These are phyloP conservation scores for Galerucella calmariensis DNA, from an alignment of 2,888 invertebrate species.

Conservation along the genomic window DNA sequence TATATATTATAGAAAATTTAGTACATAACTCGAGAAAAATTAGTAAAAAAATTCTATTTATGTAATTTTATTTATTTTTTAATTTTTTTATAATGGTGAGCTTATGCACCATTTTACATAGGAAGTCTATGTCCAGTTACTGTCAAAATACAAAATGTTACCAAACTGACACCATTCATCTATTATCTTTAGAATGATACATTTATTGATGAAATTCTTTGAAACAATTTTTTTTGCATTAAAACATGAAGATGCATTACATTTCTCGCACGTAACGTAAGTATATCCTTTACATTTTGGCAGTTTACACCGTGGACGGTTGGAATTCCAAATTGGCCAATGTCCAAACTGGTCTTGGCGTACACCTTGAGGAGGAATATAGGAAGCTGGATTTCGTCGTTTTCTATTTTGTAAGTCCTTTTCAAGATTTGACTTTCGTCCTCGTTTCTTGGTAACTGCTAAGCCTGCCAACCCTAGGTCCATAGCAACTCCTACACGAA, in stretches of 20 bases:
- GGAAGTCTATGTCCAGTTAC: slow-evolving; percentile 8
- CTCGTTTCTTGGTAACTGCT: background rate
- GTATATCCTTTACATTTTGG: slow-evolving; percentile 9
- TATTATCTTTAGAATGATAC: no score
- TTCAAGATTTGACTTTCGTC: background rate
- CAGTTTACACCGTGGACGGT: slow-evolving; percentile 8
- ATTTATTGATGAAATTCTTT: no score
- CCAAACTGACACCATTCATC: no score
- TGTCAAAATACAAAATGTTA: background rate
- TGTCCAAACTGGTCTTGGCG: no score
- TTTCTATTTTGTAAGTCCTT: slow-evolving; percentile 1
- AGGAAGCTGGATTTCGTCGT: slow-evolving; percentile 7
- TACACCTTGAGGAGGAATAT: no score
- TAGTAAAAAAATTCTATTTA: no score
- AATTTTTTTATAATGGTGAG: background rate
- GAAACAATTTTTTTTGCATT: no score
- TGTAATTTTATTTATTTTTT: slow-evolving; percentile 19
- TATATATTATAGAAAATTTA: no score
- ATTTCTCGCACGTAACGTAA: no score
- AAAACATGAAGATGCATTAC: no score
- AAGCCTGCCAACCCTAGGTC: background rate
- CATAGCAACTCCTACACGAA: no score
- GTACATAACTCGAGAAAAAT: no score
- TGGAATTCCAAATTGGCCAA: slow-evolving; percentile 14
- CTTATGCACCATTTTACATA: slow-evolving; percentile 12